phyloP scores from a whole-genome alignment of 2,797 vertebrate species.

The Coranthus polyacanthus region DNA sequence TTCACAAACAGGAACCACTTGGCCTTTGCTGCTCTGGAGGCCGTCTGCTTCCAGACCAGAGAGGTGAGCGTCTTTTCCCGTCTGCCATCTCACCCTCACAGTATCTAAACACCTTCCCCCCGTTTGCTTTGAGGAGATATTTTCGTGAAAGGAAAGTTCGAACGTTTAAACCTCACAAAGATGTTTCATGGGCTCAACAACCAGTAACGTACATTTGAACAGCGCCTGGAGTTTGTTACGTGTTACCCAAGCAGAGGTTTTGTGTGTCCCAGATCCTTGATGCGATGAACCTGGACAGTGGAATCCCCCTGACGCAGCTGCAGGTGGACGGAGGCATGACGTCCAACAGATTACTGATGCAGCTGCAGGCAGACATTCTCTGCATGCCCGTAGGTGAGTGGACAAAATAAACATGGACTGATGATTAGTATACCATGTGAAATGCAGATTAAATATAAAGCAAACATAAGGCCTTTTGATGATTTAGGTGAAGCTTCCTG shows the following conservation, averaged over 20 bases:
- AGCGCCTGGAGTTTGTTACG: too few relatives aligned
- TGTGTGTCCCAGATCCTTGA: conserved; percentile 89
- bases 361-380: conserved; percentile 95
- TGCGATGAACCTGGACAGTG: conserved; percentile 94
- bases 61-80: conserved; percentile 62
- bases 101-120: background rate
- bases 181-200: too few relatives aligned
- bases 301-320: conserved; percentile 88
- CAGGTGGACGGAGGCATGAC: conserved; percentile 97
- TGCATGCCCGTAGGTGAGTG: conserved; percentile 92
- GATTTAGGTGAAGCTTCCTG: too few relatives aligned
- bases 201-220: too few relatives aligned
- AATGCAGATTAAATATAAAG: too few relatives aligned
- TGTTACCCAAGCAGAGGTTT: too few relatives aligned
- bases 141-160: too few relatives aligned
- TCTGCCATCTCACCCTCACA: background rate
- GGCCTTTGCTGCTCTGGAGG: conserved; percentile 90
- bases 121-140: background rate
- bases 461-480: too few relatives aligned
- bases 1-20: conserved; percentile 96
- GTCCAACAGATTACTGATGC: conserved; percentile 92
- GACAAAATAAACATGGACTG: background rate
- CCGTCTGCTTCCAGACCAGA: conserved; percentile 82
- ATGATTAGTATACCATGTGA: too few relatives aligned
- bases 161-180: too few relatives aligned